These are phyloP conservation scores for Sturmia bella DNA, from an alignment of 2,888 invertebrate genomes.

Conservation along the genomic window DNA sequence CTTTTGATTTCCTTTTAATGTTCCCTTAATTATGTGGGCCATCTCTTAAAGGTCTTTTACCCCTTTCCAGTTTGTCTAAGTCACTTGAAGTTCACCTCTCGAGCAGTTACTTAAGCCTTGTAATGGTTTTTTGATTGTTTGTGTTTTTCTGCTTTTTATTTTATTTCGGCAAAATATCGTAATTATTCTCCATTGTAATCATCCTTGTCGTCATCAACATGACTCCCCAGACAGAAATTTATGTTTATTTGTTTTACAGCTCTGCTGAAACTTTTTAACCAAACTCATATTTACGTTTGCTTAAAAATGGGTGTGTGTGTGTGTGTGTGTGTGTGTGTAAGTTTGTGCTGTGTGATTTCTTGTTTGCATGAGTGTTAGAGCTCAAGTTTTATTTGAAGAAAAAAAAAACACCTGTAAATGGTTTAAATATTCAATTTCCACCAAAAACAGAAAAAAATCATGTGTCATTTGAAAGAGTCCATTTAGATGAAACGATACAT, in stretches of 20 bases:
- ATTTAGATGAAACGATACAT: constrained; percentile 23
- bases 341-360: neutral
- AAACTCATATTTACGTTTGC: neutral
- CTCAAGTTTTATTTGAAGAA: constrained; percentile 30
- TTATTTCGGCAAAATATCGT: constrained; percentile 11
- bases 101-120: constrained; percentile 20
- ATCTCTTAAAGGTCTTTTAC: constrained; percentile 8
- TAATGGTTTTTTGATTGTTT: constrained; percentile 66
- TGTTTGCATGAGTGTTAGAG: neutral
- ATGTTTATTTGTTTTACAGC: constrained; percentile 64
- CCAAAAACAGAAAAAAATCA: constrained; percentile 30
- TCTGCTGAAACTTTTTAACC: constrained; percentile 5
- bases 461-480: constrained; percentile 45
- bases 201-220: constrained; percentile 49
- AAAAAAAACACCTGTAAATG: constrained; percentile 60
- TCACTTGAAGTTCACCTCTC: constrained; percentile 37
- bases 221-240: constrained; percentile 65
- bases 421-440: constrained; percentile 66
- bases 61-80: constrained; percentile 33
- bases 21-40: neutral
- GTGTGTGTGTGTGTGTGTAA: neutral
- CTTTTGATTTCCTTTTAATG: neutral
- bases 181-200: constrained; percentile 40
- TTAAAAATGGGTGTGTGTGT: neutral
- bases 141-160: constrained; percentile 1